Base-by-base conservation (phyloP, 2,797 vertebrate genomes). In the Spatula versicolor region DNA sequence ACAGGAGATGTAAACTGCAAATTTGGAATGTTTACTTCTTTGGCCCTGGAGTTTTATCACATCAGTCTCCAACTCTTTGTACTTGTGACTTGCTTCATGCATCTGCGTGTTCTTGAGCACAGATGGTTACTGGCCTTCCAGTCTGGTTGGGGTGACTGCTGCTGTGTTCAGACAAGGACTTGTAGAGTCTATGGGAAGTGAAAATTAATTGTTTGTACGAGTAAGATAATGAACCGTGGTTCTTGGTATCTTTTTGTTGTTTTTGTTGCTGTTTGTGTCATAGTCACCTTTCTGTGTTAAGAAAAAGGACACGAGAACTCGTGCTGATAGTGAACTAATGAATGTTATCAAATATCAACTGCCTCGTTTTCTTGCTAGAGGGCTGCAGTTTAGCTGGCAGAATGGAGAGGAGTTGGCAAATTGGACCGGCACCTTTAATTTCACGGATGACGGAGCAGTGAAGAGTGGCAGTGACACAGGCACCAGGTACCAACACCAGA, bases 301-400 rank as follows among this genome's bases (percentile, higher is more conserved):
- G 67, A 87, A 92, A 80, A 81, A 71, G 39, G 81, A 23, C 88
- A 11, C 62, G 31, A 81, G 52, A 86, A 94, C 82, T 92, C 79
- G 21, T 88, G 88, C 91, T 93, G 94, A 95, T 86, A 90, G 76
- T 75, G 92, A 83, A 96, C 81, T 64, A 64, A 59, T 88, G 54
- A 68, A 55, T 96, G 58, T 94, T 96, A 77, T 21, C 54, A 97
- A 98, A 98, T 99, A 98, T 96, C 98, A 98, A 99, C 98, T 99
- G 97, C 98, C 98, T 99, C 98, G 9, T 99, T 99, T 98, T 99
- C 98, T 99, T 98, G 98, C 98, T 99, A 99, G 99, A 99, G 98
- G 98, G 95, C 98, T 99, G 98, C 99, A 99, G 98, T 99, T 99
- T 99, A 99, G 98, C 98, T 99, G 99, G 99, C 99, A 99, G 99